Evolutionary conservation across 2,797 vertebrate genomes (phyloP), one percentile per base, ranked within the genome.

Genomic region (Coreius guichenoti): DNA sequence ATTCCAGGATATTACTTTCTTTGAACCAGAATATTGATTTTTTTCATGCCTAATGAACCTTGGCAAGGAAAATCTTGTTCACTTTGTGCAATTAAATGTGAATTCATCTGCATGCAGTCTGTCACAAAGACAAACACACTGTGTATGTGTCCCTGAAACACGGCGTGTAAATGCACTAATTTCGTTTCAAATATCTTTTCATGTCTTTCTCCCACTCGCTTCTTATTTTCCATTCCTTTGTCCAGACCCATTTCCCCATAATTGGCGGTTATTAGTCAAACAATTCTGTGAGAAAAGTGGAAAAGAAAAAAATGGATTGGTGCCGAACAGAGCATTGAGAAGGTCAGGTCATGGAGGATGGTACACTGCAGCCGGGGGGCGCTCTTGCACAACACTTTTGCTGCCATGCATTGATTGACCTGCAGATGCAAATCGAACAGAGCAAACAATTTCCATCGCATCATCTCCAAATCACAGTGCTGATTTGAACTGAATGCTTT

Each of bases 401-500:
- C 39, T 47, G 2, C 21, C n/a, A 12, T 68, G 45, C 19, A 33
- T 47, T 36, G 78, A 80, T 70, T 81, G 67, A 81, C 69, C 54
- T 36, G 80, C 36, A 69, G 21, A 74, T 73, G 69, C 69, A 63
- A 82, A 82, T 74, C 39, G 61, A 29, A 73, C 61, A 49, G 26
- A 33, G 72, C 70, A 76, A 83, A 76, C 72, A 2, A 76, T 83
- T 75, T 39, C 43, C 21, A 67, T 76, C 58, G 45, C 58, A 68
- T 83, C 76, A 82, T 82, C 72, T 77, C 16, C 5, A 45, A 58
- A 82, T 69, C 69, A 76, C 16, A 47, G 51, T 5, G 63, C 65
- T 65, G 45, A 75, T 82, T 68, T 77, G 49, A 51, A n/a, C 33
- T 12, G 63, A 82, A 45, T 11, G 45, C 39, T 43, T 31, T n/a